Base-by-base conservation (phyloP, 2,888 invertebrate genomes). In the Euclidia mi region DNA sequence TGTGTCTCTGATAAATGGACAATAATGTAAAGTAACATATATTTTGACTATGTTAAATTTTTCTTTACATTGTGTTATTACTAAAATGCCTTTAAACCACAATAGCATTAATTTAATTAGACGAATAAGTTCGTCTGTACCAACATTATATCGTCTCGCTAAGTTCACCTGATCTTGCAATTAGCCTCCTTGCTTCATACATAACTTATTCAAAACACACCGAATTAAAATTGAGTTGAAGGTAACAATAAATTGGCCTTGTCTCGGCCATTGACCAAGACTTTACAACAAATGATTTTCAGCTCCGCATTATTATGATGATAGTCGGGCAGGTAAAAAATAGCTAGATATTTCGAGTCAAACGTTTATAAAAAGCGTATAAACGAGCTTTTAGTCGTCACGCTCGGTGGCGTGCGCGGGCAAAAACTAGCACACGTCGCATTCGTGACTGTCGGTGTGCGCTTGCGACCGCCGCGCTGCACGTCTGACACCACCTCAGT, bases 381-480 rank as follows among this genome's bases (percentile, higher is more conserved):
- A 90, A 90, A 91, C 87, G 91, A 92, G 89, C 91, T 91, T 93
- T 92, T 90, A 88, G 88, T 85, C 85, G 91, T 91, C 84, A 92
- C 90, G 93, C 83, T 90, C 79, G 81, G 81, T 76, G 78, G 89
- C 84, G 78, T 82, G 78, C 79, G 79, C 74, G 78, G 65, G 81
- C 85, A 93, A 92, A 93, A 92, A 91, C 81, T 78, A 80, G 79
- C 82, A 83, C 84, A 87, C 85, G 82, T 85, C 82, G 78, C 82
- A 84, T 85, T 84, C 86, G 82, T 81, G 84, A 81, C 86, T 80
- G 68, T 75, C 69, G 72, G 59, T 34, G 59, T 61, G 41, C 69
- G 76, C 68, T 72, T 66, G 65, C 68, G 76, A 55, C 63, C 55
- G 58, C 71, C 53, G 35, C 49, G 52, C 49, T 75, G 68, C 68